Evolutionary conservation across 2,113 vertebrate species (phyloP), one percentile per base, ranked within the genome.

Genomic region (Peromyscus maniculatus): DNA sequence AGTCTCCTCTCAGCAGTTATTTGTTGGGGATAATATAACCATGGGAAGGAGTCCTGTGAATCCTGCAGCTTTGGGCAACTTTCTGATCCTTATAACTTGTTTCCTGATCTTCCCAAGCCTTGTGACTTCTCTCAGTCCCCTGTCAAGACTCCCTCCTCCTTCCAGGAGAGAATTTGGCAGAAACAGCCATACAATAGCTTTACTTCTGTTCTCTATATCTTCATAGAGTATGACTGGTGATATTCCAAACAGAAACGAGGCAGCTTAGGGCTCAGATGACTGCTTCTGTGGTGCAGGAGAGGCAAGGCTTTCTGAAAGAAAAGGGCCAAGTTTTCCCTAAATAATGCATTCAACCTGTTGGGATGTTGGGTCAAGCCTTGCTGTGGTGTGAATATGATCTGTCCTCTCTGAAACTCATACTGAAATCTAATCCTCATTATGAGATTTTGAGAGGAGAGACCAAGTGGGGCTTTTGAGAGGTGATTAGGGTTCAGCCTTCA

Each of bases 381-480:
- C 31, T 64, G 8, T 17, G 33, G 39, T 80, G 57, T 49, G 66
- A 80, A 69, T 1, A n/a, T 6, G 28, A 19, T 46, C 19, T 72
- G 24, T 82, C n/a, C 33, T 36, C 55, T 49, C 31, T 62, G 52
- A 59, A 89, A 72, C 22, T 82, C 87, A 33, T 89, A 55, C 24
- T 89, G 24, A 64, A 74, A 46, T 94, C 69, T 79, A 80, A 89
- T 94, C 39, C 26, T 69, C 67, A 83, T 74, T 36, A 74, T 82
- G 87, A 89, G 67, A 82, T 64, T 94, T 64, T 64, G 77, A 89
- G 55, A 89, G 43, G 4, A 33, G 43, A 36, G 24, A 52, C 66
- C 39, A 49, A 57, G 66, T 49, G n/a, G 15, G 80, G 10, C 9
- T 31, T 49, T 82, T 89, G 62, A 71, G n/a, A 72, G 64, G n/a